These are phyloP conservation scores for Andrena haemorrhoa DNA, from an alignment of 2,888 invertebrate species.

Conservation along the genomic window DNA sequence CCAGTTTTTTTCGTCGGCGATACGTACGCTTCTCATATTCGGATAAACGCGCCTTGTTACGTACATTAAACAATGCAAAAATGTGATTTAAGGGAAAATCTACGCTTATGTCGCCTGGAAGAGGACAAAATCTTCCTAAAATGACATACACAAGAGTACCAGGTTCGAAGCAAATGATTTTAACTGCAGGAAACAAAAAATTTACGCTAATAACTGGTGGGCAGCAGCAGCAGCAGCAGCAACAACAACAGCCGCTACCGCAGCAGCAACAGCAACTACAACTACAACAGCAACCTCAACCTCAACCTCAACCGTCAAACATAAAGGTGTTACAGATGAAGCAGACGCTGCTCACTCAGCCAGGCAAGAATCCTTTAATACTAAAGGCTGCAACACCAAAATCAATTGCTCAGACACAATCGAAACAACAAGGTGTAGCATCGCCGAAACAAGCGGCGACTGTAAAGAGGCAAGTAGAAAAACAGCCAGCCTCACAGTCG, in stretches of 20 bases:
- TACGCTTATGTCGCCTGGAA: slow-evolving; percentile 56
- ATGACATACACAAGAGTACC: slow-evolving; percentile 80
- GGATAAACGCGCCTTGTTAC: no score
- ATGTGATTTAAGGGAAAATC: slow-evolving; percentile 64
- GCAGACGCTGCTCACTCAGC: slow-evolving; percentile 50
- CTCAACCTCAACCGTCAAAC: slow-evolving; percentile 70
- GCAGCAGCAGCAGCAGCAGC: slow-evolving; percentile 36
- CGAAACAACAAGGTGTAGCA: slow-evolving; percentile 14
- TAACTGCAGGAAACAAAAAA: slow-evolving; percentile 80
- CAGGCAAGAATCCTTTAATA: slow-evolving; percentile 66
- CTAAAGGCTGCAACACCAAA: slow-evolving; percentile 44
- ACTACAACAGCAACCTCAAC: slow-evolving; percentile 24
- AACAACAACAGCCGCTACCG: slow-evolving; percentile 3
- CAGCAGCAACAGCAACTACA: slow-evolving; percentile 27
- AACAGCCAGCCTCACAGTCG: slow-evolving; percentile 73
- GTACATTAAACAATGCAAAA: slow-evolving; percentile 19
- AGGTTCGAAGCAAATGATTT: slow-evolving; percentile 81
- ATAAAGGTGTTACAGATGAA: slow-evolving; percentile 56
- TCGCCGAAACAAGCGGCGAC: slow-evolving; percentile 59
- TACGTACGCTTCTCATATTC: background rate
- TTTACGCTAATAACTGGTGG: slow-evolving; percentile 48
- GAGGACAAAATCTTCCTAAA: slow-evolving; percentile 75
- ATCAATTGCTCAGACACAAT: slow-evolving; percentile 10
- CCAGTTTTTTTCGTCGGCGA: background rate
- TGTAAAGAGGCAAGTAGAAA: slow-evolving; percentile 82